These are phyloP conservation scores for Drosophila austrosaltans DNA, from an alignment of 2,888 invertebrate species.

Conservation along the genomic window DNA sequence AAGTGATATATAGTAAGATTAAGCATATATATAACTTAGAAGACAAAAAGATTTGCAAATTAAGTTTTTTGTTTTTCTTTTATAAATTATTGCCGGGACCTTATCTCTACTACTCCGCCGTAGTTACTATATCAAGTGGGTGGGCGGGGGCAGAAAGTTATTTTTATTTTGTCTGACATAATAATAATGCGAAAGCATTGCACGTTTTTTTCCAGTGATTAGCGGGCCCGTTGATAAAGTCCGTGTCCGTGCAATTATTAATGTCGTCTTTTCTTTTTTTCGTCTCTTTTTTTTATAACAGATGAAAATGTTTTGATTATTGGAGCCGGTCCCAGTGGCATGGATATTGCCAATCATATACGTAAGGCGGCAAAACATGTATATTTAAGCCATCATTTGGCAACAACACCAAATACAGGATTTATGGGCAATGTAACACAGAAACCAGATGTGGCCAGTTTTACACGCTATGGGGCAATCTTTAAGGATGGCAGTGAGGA, in stretches of 20 bases:
- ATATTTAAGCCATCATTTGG: slow-evolving; percentile 88
- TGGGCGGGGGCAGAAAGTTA: not conserved
- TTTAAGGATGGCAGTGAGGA: slow-evolving; percentile 88
- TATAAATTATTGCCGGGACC: slow-evolving; percentile 27
- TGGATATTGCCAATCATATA: slow-evolving; percentile 89
- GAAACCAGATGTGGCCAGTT: slow-evolving; percentile 86
- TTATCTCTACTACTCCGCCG: slow-evolving; percentile 20
- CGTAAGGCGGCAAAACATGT: slow-evolving; percentile 86
- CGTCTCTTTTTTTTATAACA: slow-evolving; percentile 68
- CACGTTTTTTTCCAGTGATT: slow-evolving; percentile 42
- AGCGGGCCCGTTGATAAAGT: slow-evolving; percentile 20
- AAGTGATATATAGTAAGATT: not conserved
- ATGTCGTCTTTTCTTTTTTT: not conserved
- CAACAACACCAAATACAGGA: slow-evolving; percentile 84
- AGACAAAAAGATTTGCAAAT: not conserved
- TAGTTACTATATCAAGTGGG: not conserved
- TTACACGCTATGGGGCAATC: slow-evolving; percentile 85
- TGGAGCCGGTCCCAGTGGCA: slow-evolving; percentile 94
- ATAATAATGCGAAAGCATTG: not conserved
- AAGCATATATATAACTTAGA: slow-evolving; percentile 6
- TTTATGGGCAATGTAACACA: slow-evolving; percentile 88
- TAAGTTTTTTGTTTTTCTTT: slow-evolving; percentile 15
- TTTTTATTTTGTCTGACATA: slow-evolving; percentile 13
- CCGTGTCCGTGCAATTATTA: not conserved
- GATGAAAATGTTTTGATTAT: slow-evolving; percentile 89